Evolutionary conservation across 2,113 vertebrate species (phyloP).

Genomic region (Eublepharis macularius): DNA sequence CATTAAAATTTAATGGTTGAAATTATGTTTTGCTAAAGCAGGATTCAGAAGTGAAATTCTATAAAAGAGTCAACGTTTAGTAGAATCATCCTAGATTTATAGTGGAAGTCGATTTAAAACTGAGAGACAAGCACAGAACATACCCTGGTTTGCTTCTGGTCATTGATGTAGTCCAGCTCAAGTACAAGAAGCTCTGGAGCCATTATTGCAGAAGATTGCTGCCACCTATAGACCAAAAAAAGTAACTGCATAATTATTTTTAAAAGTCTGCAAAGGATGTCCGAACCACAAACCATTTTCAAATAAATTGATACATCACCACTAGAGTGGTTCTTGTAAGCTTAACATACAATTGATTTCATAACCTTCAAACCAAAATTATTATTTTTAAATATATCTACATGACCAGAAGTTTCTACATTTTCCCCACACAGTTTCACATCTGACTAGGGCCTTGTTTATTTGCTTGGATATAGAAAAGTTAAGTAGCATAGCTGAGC

Average conservation of each 20-base stretch:
- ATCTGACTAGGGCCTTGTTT: neutral
- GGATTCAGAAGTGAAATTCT: constrained; percentile 6
- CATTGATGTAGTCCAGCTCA: neutral
- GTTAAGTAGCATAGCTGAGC: neutral
- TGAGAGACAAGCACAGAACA: constrained; percentile 29
- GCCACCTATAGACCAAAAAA: constrained; percentile 68
- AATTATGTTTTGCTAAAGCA: neutral
- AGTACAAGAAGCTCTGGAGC: neutral
- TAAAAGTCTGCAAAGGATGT: accelerated
- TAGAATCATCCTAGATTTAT: constrained; percentile 35
- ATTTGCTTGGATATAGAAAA: neutral
- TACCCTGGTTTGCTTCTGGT: neutral
- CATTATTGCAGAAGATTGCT: constrained; percentile 56
- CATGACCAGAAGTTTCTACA: neutral
- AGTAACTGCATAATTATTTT: neutral
- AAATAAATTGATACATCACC: neutral
- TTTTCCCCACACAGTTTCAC: neutral
- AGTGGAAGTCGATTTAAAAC: constrained; percentile 30
- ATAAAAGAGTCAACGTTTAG: constrained; percentile 1
- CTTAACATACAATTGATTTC: neutral
- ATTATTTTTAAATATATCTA: neutral
- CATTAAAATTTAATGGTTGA: neutral
- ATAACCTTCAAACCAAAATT: neutral
- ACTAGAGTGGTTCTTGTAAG: neutral
- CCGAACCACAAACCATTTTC: no score